phyloP scores from a whole-genome alignment of 2,113 vertebrate species.

The Tenebrosternarchus preto region DNA sequence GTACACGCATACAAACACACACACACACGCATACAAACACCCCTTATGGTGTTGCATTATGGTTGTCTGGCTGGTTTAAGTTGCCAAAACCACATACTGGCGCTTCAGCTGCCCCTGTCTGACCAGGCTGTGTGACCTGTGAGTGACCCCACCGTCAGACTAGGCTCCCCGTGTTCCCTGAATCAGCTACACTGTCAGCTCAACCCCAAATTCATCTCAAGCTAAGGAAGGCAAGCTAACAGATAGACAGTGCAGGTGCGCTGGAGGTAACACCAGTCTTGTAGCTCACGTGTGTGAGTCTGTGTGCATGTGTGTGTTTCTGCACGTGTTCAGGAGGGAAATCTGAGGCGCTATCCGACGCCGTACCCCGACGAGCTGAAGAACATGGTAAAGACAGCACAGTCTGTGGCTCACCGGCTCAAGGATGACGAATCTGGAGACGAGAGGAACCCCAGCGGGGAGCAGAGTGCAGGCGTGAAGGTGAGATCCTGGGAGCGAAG shows the following conservation, averaged over 20 bases:
- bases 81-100: conserved; percentile 31
- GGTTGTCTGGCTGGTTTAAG: conserved; percentile 10
- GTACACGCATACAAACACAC: too few species aligned
- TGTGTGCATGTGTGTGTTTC: neutral
- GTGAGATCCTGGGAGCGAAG: conserved; percentile 68
- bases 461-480: conserved; percentile 89
- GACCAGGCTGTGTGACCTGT: conserved; percentile 2
- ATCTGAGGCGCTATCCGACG: conserved; percentile 96
- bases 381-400: conserved; percentile 99
- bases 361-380: conserved; percentile 98
- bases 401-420: conserved; percentile 93
- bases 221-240: too few species aligned
- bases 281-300: too few species aligned
- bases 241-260: too few species aligned
- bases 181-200: neutral
- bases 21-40: conserved; percentile 31
- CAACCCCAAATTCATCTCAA: too few species aligned
- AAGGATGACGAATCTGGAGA: conserved; percentile 91
- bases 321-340: conserved; percentile 83
- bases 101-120: conserved; percentile 35
- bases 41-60: conserved; percentile 40
- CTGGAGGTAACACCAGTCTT: too few species aligned
- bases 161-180: neutral
- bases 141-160: neutral
- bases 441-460: conserved; percentile 80